Base-by-base conservation (phyloP, 2,888 invertebrate genomes). In the Aphelenchoides bicaudatus region DNA sequence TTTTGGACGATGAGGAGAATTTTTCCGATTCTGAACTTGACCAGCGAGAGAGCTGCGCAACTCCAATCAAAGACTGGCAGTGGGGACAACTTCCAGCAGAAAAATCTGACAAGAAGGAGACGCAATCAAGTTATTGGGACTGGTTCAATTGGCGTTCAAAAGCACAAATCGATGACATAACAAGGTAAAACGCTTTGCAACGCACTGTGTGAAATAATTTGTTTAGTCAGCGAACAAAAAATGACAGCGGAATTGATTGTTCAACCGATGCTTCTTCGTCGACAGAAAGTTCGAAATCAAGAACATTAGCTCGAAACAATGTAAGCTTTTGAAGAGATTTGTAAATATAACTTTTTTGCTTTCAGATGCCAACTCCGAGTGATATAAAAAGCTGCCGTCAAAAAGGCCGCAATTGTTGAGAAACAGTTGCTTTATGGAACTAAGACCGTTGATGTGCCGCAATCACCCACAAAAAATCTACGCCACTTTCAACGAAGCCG, bases 11-110 rank as follows among this genome's bases (percentile, higher is more conserved):
- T 19, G 70, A 72, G 2, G 73, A 73, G 52, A 74, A 75, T 6
- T 59, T 76, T 8, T 75, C 74, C 6, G 76, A 76, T 60, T 72
- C 75, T 2, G 76, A 76, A 60, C 66, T 76, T 13, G 76, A 76
- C 51, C 58, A 58, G 34, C 55, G n/a, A n/a, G n/a, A 54, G 30
- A 21, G 34, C 16, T 30, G 34, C 52, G 59, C 38, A 31, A 39
- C 57, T 21, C 58, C 59, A 31, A 39, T 58, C 46, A 70, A 70
- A 4, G 76, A 75, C 60, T 81, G 81, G 81, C 73, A 78, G 51
- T 81, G 81, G 81, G 81, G 81, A 39, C 73, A 81, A 57, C 67
- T 81, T 46, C 81, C 81, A 2, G 55, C 16, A 25, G 16, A 19
- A 16, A 49, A 49, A 16, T 43, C 49, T 8, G n/a, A n/a, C n/a